phyloP scores from a whole-genome alignment of 2,797 vertebrate genomes.

The Sebastes miniatus region DNA sequence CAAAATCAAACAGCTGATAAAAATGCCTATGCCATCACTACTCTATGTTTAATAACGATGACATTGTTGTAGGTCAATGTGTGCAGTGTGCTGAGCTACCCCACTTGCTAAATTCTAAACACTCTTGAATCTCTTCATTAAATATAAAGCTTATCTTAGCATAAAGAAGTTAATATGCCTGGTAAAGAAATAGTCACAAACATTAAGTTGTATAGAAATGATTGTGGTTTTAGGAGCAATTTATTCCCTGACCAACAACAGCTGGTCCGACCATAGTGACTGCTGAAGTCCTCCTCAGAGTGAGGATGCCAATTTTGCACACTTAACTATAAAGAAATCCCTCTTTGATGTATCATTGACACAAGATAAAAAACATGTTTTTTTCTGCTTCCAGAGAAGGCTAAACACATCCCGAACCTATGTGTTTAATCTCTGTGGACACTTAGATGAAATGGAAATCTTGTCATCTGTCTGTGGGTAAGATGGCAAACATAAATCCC shows the following conservation, averaged over 20 bases:
- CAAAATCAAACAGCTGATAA: not conserved
- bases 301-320: not conserved
- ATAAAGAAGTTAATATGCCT: no score
- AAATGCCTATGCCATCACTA: not conserved
- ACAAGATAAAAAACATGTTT: not conserved
- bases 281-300: not conserved
- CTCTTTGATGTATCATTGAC: not conserved
- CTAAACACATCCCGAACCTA: not conserved
- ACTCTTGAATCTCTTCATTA: not conserved
- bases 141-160: no score
- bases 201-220: not conserved
- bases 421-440: slow-evolving; percentile 10
- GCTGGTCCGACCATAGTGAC: not conserved
- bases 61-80: not conserved
- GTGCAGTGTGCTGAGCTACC: not conserved
- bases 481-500: slow-evolving; percentile 50
- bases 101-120: not conserved
- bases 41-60: not conserved
- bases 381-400: not conserved
- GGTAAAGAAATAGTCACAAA: no score
- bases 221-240: not conserved
- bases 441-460: slow-evolving; percentile 32
- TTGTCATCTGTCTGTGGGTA: slow-evolving; percentile 30
- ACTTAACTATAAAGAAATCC: not conserved
- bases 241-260: slow-evolving; percentile 17